A percentile compares a stretch with the other conserved stretches of the same genome.
These are phyloP conservation scores for Cephus runcator DNA, from an alignment of 2,888 invertebrate genomes.

Conservation along the genomic window DNA sequence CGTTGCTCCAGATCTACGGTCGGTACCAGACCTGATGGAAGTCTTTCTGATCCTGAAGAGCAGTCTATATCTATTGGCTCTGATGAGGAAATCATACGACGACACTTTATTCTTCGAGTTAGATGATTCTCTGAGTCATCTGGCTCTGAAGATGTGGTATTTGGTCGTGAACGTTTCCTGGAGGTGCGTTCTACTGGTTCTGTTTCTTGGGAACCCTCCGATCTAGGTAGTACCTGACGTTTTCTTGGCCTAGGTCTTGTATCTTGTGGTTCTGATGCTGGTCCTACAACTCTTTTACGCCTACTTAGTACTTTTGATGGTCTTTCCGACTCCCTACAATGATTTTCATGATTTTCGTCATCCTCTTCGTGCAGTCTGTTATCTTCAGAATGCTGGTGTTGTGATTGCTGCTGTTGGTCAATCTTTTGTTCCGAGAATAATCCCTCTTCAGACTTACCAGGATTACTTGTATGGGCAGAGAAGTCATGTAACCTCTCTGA, in stretches of 20 bases:
- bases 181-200: not conserved
- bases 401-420: slow-evolving; percentile 52
- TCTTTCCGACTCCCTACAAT: not conserved
- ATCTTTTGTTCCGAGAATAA: slow-evolving; percentile 51
- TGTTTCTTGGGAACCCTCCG: not conserved
- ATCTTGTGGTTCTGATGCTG: not conserved
- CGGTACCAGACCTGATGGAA: slow-evolving; percentile 42
- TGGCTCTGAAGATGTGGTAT: slow-evolving; percentile 31
- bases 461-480: not conserved
- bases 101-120: not conserved
- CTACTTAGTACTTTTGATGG: not conserved
- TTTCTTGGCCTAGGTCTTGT: not conserved
- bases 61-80: not conserved
- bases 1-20: slow-evolving; percentile 53
- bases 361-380: slow-evolving; percentile 48
- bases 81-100: not conserved
- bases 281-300: not conserved
- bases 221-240: not conserved
- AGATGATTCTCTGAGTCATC: not conserved
- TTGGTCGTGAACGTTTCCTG: slow-evolving; percentile 19
- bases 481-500: slow-evolving; percentile 17
- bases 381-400: slow-evolving; percentile 4
- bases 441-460: not conserved
- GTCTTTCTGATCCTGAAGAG: slow-evolving; percentile 33
- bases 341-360: slow-evolving; percentile 31